Base-by-base conservation (phyloP, 2,888 invertebrate species). In the Lithophane socia region DNA sequence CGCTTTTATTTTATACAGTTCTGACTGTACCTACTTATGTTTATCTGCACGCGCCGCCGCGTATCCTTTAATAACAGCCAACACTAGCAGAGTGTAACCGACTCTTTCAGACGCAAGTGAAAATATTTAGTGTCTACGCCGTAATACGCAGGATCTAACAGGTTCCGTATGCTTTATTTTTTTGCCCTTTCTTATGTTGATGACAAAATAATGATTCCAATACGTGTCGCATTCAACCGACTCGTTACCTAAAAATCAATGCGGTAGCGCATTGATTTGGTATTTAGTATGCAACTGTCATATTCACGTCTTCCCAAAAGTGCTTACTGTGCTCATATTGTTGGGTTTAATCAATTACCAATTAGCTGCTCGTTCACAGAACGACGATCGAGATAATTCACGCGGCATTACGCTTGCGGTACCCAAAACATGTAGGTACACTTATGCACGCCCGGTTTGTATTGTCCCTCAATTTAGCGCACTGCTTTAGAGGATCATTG, bases 1-100 rank as follows among this genome's bases (percentile, higher is more conserved):
- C 89, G 92, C 94, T 94, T 94, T 94, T 95, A 94, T 94, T 94
- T 94, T 93, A 94, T 93, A 81, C 80, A 44, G 67, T 63, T 73
- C 66, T 82, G 76, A 73, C 78, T 82, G 78, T 83, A 77, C 79
- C 29, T 37, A 37, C 29, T 63, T 92, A 92, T 93, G 91, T 93
- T 90, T 92, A 93, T 90, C 90, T 91, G 88, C 81, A 13, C 52
- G 54, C 89, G 86, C 84, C 90, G 89, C 91, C 90, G 90, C 91
- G 91, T 93, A 93, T 93, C 93, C 93, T 93, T 94, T 93, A 94
- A 93, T 93, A 94, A 92, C 88, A 86, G 84, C 88, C 89, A 68
- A 90, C 93, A 90, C 90, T 91, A 88, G 91, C 90, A 86, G 90
- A 79, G 87, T 86, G 84, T 78, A 88, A 88, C 84, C 86, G 85